Evolutionary conservation across 2,113 vertebrate species (phyloP), one percentile per base, ranked within the genome.

Genomic region (Macroglossus sobrinus): DNA sequence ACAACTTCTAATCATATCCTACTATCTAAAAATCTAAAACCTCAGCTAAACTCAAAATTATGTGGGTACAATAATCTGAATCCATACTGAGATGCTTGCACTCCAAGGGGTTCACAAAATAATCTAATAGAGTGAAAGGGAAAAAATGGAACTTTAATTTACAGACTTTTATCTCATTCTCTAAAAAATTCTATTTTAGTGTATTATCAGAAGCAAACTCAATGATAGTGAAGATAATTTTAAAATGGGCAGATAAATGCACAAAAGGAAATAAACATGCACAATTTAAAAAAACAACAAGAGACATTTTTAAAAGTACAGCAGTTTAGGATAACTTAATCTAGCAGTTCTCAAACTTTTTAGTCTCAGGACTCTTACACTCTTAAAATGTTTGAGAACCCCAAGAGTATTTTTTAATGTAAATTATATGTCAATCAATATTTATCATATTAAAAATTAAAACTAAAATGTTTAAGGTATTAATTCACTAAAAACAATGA

Each of bases 1-100:
- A 66, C 53, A 93, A 89, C 55, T 72, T 61, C 45, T 85, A 93
- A 50, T 50, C 21, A 72, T 12, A 94, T 22, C 24, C 19, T 82
- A 82, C 74, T 78, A 61, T 26, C 40, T 79, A 90, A 91, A 93
- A 90, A 38, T 43, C 53, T 63, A 92, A 88, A 85, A 93, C 18
- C 26, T 81, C 35, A 84, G 91, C 26, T 87, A 69, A 94, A 16
- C 18, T 84, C n/a, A 84, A 95, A 66, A 66, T 92, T 91, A 69
- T 81, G 59, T 89, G 16, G 55, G 19, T 38, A 21, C 38, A 88
- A 84, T 53, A 89, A 45, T 94, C 18, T 92, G 43, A 74, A 74
- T 75, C 26, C n/a, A 89, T 4, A 71, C 19, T 71, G 45, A 45
- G 50, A 75, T 68, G 9, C 15, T 86, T 40, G 21, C 1, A 78